phyloP scores from a whole-genome alignment of 2,888 invertebrate genomes.

The Muschampia plurimacula region DNA sequence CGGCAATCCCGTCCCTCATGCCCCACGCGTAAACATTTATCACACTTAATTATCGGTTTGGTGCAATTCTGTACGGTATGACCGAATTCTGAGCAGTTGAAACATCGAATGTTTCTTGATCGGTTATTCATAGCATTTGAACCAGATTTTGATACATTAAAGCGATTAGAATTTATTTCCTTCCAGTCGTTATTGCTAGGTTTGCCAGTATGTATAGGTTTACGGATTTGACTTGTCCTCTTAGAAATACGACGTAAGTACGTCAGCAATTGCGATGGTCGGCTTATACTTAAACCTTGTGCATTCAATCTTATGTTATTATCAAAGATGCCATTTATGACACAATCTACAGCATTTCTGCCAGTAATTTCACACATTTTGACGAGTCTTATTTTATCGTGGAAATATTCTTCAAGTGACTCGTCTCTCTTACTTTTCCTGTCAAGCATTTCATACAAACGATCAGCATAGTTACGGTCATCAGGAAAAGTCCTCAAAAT shows the following conservation, averaged over 20 bases:
- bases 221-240: neutral
- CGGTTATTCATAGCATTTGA: neutral
- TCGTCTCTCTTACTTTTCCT: conserved; percentile 41
- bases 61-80: conserved; percentile 24
- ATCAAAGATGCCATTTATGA: conserved; percentile 44
- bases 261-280: conserved; percentile 30
- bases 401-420: conserved; percentile 41
- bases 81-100: conserved; percentile 23
- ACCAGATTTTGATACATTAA: neutral
- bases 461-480: conserved; percentile 14
- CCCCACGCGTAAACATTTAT: conserved; percentile 23
- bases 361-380: conserved; percentile 39
- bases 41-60: conserved; percentile 14
- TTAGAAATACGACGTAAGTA: conserved; percentile 35
- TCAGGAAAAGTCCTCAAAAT: conserved; percentile 6
- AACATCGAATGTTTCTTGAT: conserved; percentile 11
- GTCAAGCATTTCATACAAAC: conserved; percentile 43
- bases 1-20: conserved; percentile 15
- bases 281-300: neutral
- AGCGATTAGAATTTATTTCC: neutral
- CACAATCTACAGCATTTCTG: conserved; percentile 44
- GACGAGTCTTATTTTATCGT: conserved; percentile 41
- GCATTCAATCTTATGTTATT: conserved; percentile 39
- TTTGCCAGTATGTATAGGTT: neutral
- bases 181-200: neutral